Percentiles rank a stretch among this genome's conserved stretches.
These are phyloP conservation scores for Camarhynchus parvulus DNA, from an alignment of 2,113 vertebrate genomes.

Conservation along the genomic window DNA sequence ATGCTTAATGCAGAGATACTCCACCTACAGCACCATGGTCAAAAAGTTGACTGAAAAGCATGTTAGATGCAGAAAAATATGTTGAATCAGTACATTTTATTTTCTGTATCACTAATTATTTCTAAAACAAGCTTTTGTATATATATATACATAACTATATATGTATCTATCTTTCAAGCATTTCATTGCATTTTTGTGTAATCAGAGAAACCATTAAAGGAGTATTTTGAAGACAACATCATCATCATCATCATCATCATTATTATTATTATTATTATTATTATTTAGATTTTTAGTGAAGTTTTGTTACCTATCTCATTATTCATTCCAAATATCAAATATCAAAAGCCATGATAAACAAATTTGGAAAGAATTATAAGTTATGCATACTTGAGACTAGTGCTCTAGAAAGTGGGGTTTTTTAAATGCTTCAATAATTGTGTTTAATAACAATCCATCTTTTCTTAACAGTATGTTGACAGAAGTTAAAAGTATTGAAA, in stretches of 20 bases:
- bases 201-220: not conserved
- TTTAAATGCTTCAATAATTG: not conserved
- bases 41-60: slow-evolving; percentile 66
- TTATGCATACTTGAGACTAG: not conserved
- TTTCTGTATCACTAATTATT: slow-evolving; percentile 28
- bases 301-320: not conserved
- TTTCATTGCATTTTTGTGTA: not conserved
- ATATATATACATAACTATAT: not conserved
- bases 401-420: not conserved
- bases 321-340: not conserved
- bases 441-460: not conserved
- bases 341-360: not conserved
- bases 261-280: not conserved
- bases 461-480: not conserved
- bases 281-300: not conserved
- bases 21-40: slow-evolving; percentile 63
- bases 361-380: not conserved
- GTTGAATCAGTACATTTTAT: slow-evolving; percentile 32
- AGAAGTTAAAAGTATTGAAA: not conserved
- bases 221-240: not conserved
- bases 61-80: slow-evolving; percentile 57
- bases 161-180: not conserved
- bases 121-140: not conserved
- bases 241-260: not conserved
- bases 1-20: slow-evolving; percentile 64